phyloP scores from a whole-genome alignment of 1,140 invertebrate species.

The Zaprionus gabonicus region DNA sequence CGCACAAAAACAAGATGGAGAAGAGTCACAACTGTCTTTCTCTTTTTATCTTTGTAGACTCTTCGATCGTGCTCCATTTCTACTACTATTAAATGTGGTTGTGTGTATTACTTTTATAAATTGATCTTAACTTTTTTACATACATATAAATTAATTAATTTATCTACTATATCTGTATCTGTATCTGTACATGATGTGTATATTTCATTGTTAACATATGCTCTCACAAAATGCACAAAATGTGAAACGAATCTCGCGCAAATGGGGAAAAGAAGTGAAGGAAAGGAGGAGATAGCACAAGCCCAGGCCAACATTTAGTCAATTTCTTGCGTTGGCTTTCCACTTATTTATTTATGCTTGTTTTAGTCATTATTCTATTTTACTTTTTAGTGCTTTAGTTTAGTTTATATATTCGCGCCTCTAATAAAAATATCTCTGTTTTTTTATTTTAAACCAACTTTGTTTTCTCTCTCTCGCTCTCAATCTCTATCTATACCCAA shows the following conservation, averaged over 20 bases:
- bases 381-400: constrained; percentile 41
- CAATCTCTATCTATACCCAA: neutral
- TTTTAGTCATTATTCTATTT: constrained; percentile 63
- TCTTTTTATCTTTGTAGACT: neutral
- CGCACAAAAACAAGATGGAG: neutral
- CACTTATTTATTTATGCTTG: constrained; percentile 68
- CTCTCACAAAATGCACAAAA: constrained; percentile 39
- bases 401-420: constrained; percentile 44
- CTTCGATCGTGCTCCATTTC: constrained; percentile 50
- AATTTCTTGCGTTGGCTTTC: constrained; percentile 57
- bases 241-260: constrained; percentile 49
- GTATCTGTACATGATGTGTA: constrained; percentile 14
- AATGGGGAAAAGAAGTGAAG: neutral
- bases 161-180: constrained; percentile 11
- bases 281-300: constrained; percentile 36
- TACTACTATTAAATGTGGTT: constrained; percentile 80
- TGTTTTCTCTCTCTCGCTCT: constrained; percentile 34
- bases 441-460: constrained; percentile 24
- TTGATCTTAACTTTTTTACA: constrained; percentile 54
- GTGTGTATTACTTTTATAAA: constrained; percentile 76
- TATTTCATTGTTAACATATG: constrained; percentile 35
- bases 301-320: constrained; percentile 65
- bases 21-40: neutral
- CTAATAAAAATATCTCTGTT: constrained; percentile 58
- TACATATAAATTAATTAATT: constrained; percentile 37